Base-by-base conservation (phyloP, 2,113 vertebrate genomes). In the Limnothrissa miodon region DNA sequence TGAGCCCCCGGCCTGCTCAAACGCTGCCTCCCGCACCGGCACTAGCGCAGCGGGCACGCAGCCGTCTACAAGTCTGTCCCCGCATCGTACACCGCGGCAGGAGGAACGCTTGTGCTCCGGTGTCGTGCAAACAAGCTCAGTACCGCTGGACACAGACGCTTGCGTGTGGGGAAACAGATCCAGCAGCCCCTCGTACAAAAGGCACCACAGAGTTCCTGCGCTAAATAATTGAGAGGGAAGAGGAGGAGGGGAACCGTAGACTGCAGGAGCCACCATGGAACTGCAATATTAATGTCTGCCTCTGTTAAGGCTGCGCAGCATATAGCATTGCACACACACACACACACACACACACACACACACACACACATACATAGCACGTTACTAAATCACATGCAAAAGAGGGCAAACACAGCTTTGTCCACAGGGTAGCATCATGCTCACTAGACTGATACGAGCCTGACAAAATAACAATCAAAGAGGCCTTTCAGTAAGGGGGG, bases 141-240 rank as follows among this genome's bases (percentile, higher is more conserved):
- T 33, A 33, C 59, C 6, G 25, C 59, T 11, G 59, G 13, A 82
- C 46, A 81, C 85, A 82, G 84, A 44, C 84, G 51, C 89, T 84
- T 84, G 87, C 88, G 86, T 88, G 86, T 89, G 91, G 91, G 91
- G 91, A 94, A 95, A 89, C 88, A 91, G 92, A 95, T 91, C 93
- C 91, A 80, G 86, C 87, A 78, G 88, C 82, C 46, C 87, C 83
- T 85, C 42, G 90, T 91, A 93, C 92, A 92, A 66, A 90, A 93
- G 94, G n/a, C 93, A 86, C 85, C 87, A 86, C 89, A 87, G 93
- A 88, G 88, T 85, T 85, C 44, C 39, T 86, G 92, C 94, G 79
- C 93, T 99, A 78, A 95, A 99, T 98, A 95, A 98, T 99, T 97
- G 78, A 99, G 91, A 81, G 44, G 51, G 2, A 83, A 87, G 87